A percentile compares a stretch with the other conserved stretches of the same genome.
These are phyloP conservation scores for Eupeodes luniger DNA, from an alignment of 2,888 invertebrate species.

Conservation along the genomic window DNA sequence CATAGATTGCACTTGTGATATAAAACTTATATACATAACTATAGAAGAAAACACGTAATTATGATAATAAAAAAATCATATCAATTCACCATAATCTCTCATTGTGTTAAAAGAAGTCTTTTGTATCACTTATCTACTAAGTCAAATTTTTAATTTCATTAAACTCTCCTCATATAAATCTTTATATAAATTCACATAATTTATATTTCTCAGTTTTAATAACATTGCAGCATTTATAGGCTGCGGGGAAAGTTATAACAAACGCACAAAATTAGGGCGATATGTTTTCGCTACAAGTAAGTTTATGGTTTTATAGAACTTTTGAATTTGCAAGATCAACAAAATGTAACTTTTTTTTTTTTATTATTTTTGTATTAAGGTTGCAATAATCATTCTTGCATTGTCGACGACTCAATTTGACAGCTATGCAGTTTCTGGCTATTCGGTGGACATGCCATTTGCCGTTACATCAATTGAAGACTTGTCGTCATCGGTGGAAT, in stretches of 20 bases:
- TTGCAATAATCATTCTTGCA: slow-evolving; percentile 34
- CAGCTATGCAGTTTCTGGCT: slow-evolving; percentile 16
- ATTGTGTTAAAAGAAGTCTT: neutral
- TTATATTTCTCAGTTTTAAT: slow-evolving; percentile 40
- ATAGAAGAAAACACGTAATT: slow-evolving; percentile 26
- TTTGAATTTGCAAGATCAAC: neutral
- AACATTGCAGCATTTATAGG: slow-evolving; percentile 29
- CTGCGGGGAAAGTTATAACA: neutral
- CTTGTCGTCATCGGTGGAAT: neutral
- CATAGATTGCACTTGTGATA: neutral
- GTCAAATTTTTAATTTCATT: too few species aligned
- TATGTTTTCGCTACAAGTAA: slow-evolving; percentile 58
- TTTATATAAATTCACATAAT: slow-evolving; percentile 52
- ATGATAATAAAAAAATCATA: too few species aligned
- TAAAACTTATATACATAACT: neutral
- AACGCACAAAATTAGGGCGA: slow-evolving; percentile 21
- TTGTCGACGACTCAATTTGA: slow-evolving; percentile 4
- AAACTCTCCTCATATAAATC: neutral
- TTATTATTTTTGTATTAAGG: slow-evolving; percentile 18
- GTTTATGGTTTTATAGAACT: slow-evolving; percentile 11
- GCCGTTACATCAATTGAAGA: slow-evolving; percentile 3
- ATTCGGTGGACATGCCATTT: slow-evolving; percentile 28
- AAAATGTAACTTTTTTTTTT: neutral
- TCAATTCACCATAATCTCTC: too few species aligned
- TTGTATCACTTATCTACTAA: neutral